These are phyloP conservation scores for Hemichromis elongatus DNA, from an alignment of 2,113 vertebrate genomes.

Conservation along the genomic window DNA sequence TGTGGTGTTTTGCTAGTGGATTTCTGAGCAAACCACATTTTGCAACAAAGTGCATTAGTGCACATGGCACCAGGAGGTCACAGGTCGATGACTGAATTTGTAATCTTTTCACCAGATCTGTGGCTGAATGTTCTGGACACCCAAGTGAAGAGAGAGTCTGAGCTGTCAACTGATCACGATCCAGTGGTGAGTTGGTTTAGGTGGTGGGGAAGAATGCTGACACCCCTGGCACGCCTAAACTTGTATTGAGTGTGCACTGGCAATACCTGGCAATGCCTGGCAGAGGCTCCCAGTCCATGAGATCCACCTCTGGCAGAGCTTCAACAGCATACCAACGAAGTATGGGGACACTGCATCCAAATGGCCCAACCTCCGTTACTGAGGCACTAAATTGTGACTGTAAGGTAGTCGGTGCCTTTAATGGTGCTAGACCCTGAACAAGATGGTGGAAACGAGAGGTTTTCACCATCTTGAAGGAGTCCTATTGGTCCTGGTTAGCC, in stretches of 20 bases:
- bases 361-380: background rate
- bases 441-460: background rate
- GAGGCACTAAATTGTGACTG: background rate
- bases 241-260: background rate
- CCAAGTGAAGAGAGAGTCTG: background rate
- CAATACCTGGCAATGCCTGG: background rate
- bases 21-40: background rate
- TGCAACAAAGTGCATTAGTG: background rate
- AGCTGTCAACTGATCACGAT: background rate
- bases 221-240: background rate
- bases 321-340: background rate
- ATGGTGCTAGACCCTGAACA: background rate
- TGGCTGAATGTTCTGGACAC: background rate
- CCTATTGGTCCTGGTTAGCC: background rate
- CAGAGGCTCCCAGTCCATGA: background rate
- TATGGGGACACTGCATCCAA: background rate
- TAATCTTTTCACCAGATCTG: background rate
- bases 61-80: background rate
- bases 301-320: background rate
- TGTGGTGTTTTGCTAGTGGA: background rate
- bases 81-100: background rate
- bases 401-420: too few relatives aligned
- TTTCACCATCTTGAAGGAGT: background rate
- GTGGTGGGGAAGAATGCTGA: background rate
- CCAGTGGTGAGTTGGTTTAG: rapidly evolving